Conservation (phyloP, 2,113 vertebrate genomes). For the Otocyon megalotis region DNA sequence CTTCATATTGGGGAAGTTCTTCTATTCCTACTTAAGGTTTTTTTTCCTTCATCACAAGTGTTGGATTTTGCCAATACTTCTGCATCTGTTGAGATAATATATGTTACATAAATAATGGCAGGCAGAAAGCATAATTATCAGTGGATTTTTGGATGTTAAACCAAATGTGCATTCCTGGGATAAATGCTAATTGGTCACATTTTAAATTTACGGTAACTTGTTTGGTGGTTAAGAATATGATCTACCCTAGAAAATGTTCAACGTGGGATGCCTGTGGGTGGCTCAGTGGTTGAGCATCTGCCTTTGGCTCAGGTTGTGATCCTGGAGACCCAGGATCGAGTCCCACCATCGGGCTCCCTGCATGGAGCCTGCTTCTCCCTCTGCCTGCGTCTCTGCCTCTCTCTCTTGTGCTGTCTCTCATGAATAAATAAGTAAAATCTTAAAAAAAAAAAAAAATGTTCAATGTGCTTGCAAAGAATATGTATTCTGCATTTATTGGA, state of each 20-base stretch:
- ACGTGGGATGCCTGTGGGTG: not conserved
- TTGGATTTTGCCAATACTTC: not conserved
- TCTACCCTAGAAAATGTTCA: not conserved
- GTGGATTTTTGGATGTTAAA: not conserved
- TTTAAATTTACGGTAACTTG: not conserved
- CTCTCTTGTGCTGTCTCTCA: too few relatives aligned
- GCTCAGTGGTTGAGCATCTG: too few relatives aligned
- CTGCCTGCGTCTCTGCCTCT: too few relatives aligned
- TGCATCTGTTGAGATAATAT: not conserved
- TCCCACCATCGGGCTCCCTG: too few relatives aligned
- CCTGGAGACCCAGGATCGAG: too few relatives aligned
- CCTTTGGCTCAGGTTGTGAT: too few relatives aligned
- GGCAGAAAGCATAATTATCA: not conserved
- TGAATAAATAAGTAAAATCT: too few relatives aligned
- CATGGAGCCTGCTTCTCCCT: too few relatives aligned
- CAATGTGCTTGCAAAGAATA: not conserved
- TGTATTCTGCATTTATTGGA: not conserved
- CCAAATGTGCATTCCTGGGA: not conserved
- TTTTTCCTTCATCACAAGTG: not conserved
- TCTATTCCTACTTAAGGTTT: not conserved
- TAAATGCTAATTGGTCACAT: not conserved
- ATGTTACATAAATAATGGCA: not conserved
- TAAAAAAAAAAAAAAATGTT: not conserved
- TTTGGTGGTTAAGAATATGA: not conserved
- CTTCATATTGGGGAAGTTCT: not conserved